Evolutionary conservation across 2,797 vertebrate genomes (phyloP).

Genomic region (Valencia hispanica): DNA sequence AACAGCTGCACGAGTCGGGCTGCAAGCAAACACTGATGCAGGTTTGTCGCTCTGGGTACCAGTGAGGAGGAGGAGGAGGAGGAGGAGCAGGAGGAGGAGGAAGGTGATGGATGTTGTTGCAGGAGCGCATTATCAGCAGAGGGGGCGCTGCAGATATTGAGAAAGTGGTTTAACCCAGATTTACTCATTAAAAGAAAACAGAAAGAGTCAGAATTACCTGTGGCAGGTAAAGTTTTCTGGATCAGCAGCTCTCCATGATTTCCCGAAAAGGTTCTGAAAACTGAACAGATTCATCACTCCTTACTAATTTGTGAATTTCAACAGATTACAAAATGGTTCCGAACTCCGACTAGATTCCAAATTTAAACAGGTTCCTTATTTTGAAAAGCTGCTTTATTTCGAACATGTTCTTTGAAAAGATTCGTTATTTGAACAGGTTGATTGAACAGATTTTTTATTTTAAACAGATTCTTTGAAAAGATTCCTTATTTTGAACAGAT

Average conservation of each 20-base stretch:
- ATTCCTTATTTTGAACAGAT: too few species aligned
- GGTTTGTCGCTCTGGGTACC: slow-evolving; percentile 47
- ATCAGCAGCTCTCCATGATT: background rate
- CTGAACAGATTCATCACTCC: background rate
- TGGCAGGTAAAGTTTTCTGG: background rate
- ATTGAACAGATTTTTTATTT: too few species aligned
- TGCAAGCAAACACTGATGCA: slow-evolving; percentile 28
- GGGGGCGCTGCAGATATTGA: slow-evolving; percentile 29
- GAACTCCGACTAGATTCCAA: too few species aligned
- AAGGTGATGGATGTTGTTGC: slow-evolving; percentile 54
- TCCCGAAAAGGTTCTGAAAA: background rate
- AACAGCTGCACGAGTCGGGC: slow-evolving; percentile 55
- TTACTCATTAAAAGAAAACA: background rate
- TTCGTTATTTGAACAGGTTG: too few species aligned
- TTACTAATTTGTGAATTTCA: too few species aligned
- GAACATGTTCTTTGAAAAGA: too few species aligned
- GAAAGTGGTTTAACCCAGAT: background rate
- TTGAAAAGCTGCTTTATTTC: too few species aligned
- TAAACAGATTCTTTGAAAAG: too few species aligned
- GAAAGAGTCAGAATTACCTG: background rate
- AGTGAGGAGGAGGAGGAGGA: slow-evolving; percentile 25
- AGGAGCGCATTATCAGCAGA: slow-evolving; percentile 14
- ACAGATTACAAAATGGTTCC: too few species aligned
- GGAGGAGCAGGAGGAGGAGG: slow-evolving; percentile 5
- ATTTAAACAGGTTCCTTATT: too few species aligned